A percentile compares a stretch with the other conserved stretches of the same genome.
phyloP scores from a whole-genome alignment of 1,140 invertebrate genomes.

The Macrostomum lignano region DNA sequence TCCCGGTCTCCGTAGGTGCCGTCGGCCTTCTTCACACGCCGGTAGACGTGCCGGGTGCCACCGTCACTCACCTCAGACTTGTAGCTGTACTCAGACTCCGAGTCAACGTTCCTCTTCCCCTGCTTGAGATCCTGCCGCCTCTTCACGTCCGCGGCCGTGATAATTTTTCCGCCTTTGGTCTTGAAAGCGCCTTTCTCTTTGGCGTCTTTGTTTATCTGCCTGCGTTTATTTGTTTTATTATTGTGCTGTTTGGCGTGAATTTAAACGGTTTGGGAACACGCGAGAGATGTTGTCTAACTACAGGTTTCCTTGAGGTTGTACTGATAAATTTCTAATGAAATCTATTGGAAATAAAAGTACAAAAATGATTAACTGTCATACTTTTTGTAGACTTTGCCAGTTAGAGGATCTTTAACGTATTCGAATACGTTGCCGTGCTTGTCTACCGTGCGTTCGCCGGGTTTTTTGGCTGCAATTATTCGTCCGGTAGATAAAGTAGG shows the following conservation, averaged over 20 bases:
- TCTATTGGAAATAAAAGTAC: too few species aligned
- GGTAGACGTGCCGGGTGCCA: constrained; percentile 16
- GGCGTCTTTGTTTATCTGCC: constrained; percentile 9
- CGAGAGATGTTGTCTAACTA: too few species aligned
- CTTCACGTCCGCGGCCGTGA: constrained; percentile 1
- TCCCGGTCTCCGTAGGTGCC: constrained; percentile 17
- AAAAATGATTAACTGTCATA: constrained; percentile 9
- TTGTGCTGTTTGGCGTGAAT: too few species aligned
- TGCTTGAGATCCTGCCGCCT: constrained; percentile 9
- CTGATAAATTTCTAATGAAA: too few species aligned
- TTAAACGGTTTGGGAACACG: too few species aligned
- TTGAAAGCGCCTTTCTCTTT: constrained; percentile 11
- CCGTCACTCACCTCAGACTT: constrained; percentile 16
- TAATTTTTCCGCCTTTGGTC: constrained; percentile 8
- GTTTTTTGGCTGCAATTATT: constrained; percentile 11
- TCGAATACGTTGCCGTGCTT: constrained; percentile 21
- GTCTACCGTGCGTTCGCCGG: constrained; percentile 14
- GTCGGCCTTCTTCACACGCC: constrained; percentile 15
- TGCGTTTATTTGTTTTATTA: too few species aligned
- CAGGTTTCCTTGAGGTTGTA: too few species aligned
- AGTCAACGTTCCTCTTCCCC: constrained; percentile 14
- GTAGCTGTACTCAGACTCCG: constrained; percentile 15
- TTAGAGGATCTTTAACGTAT: constrained; percentile 18
- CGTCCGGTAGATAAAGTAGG: neutral
- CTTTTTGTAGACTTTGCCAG: constrained; percentile 26